A percentile compares a stretch with the other conserved stretches of the same genome.
These are phyloP conservation scores for Silurus glanis DNA, from an alignment of 2,113 vertebrate species.

Conservation along the genomic window DNA sequence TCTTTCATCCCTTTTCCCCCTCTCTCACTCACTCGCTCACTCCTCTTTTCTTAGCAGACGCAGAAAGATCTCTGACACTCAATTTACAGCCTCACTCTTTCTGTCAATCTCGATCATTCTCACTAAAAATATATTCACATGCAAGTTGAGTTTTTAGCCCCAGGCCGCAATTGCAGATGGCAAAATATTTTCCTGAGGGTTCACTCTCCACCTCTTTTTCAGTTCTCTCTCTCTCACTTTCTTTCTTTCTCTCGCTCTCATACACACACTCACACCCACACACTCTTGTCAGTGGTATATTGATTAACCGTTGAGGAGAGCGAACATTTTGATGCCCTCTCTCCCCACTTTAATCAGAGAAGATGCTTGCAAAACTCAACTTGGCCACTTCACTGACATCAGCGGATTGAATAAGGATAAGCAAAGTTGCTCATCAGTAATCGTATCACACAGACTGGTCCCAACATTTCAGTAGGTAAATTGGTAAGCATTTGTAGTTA, in stretches of 20 bases:
- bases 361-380: slow-evolving; percentile 46
- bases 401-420: slow-evolving; percentile 33
- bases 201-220: slow-evolving; percentile 16
- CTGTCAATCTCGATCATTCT: slow-evolving; percentile 61
- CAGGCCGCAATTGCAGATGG: slow-evolving; percentile 52
- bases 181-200: slow-evolving; percentile 54
- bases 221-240: slow-evolving; percentile 57
- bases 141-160: slow-evolving; percentile 54
- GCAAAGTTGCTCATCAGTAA: slow-evolving; percentile 17
- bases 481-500: neutral
- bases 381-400: slow-evolving; percentile 51
- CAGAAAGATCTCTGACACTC: slow-evolving; percentile 59
- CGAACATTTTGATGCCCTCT: slow-evolving; percentile 54
- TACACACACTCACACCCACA: slow-evolving; percentile 27
- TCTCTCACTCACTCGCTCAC: neutral
- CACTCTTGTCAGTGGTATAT: slow-evolving; percentile 64
- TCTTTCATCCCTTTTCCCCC: slow-evolving; percentile 46
- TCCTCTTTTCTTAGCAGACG: slow-evolving; percentile 47
- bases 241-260: slow-evolving; percentile 27
- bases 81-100: slow-evolving; percentile 58
- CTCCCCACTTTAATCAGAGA: slow-evolving; percentile 59
- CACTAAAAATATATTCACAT: slow-evolving; percentile 60
- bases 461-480: slow-evolving; percentile 1
- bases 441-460: neutral
- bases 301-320: slow-evolving; percentile 62